phyloP scores from a whole-genome alignment of 2,888 invertebrate species.

The Calameuta pallipes region DNA sequence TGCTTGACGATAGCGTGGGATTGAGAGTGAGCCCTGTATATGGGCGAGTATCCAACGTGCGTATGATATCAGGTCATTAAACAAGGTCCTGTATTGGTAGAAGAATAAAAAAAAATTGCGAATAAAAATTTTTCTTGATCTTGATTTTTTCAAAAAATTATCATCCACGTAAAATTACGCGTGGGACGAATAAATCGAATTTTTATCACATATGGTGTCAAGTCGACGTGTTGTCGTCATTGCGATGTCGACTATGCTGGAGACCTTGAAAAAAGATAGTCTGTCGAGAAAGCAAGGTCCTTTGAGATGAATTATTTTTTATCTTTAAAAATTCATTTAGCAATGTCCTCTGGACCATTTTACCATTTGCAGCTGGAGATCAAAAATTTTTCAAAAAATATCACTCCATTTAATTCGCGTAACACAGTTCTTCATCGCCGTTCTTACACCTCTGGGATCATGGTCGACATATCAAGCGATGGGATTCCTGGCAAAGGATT shows the following conservation, averaged over 20 bases:
- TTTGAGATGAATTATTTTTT: background rate
- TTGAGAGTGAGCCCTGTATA: background rate
- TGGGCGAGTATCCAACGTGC: background rate
- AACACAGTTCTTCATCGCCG: background rate
- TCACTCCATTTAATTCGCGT: background rate
- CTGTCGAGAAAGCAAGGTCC: conserved; percentile 1
- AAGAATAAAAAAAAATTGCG: background rate
- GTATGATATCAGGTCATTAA: background rate
- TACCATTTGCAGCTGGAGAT: background rate
- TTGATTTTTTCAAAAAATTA: background rate
- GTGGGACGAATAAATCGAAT: background rate
- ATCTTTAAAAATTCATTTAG: background rate
- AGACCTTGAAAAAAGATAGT: background rate
- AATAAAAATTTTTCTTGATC: background rate
- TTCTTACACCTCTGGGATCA: background rate
- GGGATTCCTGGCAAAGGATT: background rate
- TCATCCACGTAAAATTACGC: background rate
- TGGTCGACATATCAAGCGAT: background rate
- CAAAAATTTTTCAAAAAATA: background rate
- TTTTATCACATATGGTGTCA: background rate
- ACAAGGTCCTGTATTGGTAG: background rate
- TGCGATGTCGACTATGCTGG: background rate
- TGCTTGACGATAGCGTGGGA: background rate
- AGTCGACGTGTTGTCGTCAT: background rate
- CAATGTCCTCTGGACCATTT: background rate